Evolutionary conservation across 2,888 invertebrate genomes (phyloP).

Genomic region (Andrena chrysosceles): DNA sequence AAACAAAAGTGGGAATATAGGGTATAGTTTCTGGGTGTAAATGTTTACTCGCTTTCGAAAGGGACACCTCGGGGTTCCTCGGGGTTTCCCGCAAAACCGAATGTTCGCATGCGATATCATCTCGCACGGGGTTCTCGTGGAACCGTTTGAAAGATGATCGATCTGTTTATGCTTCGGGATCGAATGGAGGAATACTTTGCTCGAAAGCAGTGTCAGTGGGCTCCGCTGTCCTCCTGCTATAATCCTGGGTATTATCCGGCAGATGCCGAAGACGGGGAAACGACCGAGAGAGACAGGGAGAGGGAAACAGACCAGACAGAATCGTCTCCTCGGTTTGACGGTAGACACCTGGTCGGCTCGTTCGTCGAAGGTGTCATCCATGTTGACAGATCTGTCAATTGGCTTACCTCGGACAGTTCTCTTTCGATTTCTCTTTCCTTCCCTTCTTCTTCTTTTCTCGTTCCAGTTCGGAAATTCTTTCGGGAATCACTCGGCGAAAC

Average conservation of each 20-base stretch:
- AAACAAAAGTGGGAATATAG: too few relatives aligned
- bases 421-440: constrained; percentile 32
- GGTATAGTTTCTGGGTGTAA: too few relatives aligned
- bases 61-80: not conserved
- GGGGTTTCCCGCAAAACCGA: constrained; percentile 22
- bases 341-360: constrained; percentile 77
- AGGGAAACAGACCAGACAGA: constrained; percentile 59
- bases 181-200: constrained; percentile 61
- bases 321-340: constrained; percentile 73
- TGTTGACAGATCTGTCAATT: constrained; percentile 84
- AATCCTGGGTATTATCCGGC: constrained; percentile 84
- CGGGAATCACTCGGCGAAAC: constrained; percentile 20
- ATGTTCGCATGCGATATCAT: constrained; percentile 55
- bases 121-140: constrained; percentile 66
- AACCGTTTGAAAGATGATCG: constrained; percentile 85
- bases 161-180: constrained; percentile 81
- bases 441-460: constrained; percentile 5
- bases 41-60: not conserved
- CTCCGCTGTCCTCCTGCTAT: constrained; percentile 74
- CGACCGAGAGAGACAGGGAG: constrained; percentile 40
- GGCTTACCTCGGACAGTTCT: constrained; percentile 70
- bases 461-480: constrained; percentile 32
- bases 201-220: constrained; percentile 67
- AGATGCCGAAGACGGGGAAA: constrained; percentile 75
- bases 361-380: constrained; percentile 82